Base-by-base conservation (phyloP, 1,140 invertebrate species). In the Neodiprion virginianus region DNA sequence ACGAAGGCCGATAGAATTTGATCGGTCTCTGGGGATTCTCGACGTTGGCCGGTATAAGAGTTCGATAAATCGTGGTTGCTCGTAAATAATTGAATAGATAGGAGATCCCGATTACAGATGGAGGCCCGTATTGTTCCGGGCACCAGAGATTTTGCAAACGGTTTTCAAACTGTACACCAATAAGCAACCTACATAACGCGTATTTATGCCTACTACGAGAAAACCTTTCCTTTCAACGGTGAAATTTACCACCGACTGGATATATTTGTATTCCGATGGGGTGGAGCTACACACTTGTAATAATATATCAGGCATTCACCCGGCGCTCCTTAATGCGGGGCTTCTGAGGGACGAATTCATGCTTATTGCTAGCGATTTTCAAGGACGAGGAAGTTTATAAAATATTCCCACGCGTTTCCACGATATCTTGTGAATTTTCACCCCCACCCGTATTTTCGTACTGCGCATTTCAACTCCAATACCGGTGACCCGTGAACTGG, bases 201-300 rank as follows among this genome's bases (percentile, higher is more conserved):
- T 76, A 40, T 75, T 71, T 75, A 75, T 71, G 53, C 49, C 48
- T n/a, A 47, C 40, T 67, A 28, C 72, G 48, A 65, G 71, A 61
- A 17, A 65, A 48, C 67, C 67, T 67, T 69, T 67, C 72, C 47
- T 67, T 67, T 67, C 48, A n/a, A 21, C 28, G 49, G 49, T 67
- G 53, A 14, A 61, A 47, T n/a, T 61, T 11, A 40, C 11, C 40
- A 66, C 49, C 67, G 49, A 74, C 70, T 71, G 69, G 14, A 71
- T 48, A 71, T 48, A 67, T 71, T 14, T 28, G 69, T 21, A 10
- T 69, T 71, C 65, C 67, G 12, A 70, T 71, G 48, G 47, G 65
- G 70, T 47, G 48, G 1, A 50, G 17, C 12, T 1, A 7, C n/a
- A 48, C 48, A 14, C n/a, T 71, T 17, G 48, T 47, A 50, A 50